Conservation (phyloP, 2,113 vertebrate genomes). For the Microtus richardsoni region DNA sequence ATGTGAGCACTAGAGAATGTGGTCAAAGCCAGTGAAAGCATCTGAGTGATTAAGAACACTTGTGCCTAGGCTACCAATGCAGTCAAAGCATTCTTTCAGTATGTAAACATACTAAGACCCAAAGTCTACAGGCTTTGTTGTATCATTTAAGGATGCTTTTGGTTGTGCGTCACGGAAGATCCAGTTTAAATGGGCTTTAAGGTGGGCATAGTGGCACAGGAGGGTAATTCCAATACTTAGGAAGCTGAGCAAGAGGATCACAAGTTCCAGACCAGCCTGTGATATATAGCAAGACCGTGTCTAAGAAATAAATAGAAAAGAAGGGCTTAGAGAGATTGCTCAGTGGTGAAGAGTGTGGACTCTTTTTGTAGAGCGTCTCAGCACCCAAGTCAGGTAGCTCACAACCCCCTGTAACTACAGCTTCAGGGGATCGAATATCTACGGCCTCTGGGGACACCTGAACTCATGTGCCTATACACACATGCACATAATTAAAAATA, state of each 20-base stretch:
- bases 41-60: constrained; percentile 16
- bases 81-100: constrained; percentile 11
- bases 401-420: background rate
- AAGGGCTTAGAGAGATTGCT: background rate
- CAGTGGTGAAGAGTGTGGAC: background rate
- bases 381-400: background rate
- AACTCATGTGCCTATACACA: background rate
- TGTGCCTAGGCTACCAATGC: background rate
- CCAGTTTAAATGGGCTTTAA: background rate
- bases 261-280: background rate
- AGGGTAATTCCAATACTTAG: background rate
- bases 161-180: background rate
- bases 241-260: background rate
- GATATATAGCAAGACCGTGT: background rate
- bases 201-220: background rate
- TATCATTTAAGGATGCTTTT: constrained; percentile 40
- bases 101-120: constrained; percentile 1
- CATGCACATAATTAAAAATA: background rate
- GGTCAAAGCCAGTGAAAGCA: constrained; percentile 40
- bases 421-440: background rate
- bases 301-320: background rate
- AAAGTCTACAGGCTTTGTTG: background rate
- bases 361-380: background rate
- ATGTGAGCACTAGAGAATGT: background rate
- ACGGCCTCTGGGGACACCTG: background rate